A percentile compares a stretch with the other conserved stretches of the same genome.
These are phyloP conservation scores for Asobara japonica DNA, from an alignment of 1,140 invertebrate species.

Conservation along the genomic window DNA sequence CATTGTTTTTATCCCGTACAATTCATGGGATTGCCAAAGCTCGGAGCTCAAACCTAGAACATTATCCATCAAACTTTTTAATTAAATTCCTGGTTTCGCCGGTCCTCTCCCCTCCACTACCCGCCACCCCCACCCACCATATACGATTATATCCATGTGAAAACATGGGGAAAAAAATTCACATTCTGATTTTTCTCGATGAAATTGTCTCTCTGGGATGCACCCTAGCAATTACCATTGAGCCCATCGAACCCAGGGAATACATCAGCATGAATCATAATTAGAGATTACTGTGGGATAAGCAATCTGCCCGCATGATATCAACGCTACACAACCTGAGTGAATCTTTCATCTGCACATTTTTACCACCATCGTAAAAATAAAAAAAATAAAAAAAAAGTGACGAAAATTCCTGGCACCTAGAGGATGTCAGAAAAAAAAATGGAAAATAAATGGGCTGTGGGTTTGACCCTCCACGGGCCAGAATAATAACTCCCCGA, in stretches of 20 bases:
- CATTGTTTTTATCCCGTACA: too few relatives aligned
- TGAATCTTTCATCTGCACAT: background rate
- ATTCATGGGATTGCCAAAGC: background rate
- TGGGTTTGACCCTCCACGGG: too few relatives aligned
- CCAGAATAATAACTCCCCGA: too few relatives aligned
- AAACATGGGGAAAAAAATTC: slow-evolving; percentile 1
- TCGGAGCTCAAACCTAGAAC: background rate
- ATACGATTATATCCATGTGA: background rate
- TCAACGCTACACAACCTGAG: background rate
- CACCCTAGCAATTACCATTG: background rate
- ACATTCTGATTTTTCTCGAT: slow-evolving; percentile 1
- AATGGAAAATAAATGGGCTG: too few relatives aligned
- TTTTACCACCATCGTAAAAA: too few relatives aligned
- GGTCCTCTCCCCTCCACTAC: background rate
- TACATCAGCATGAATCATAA: slow-evolving; percentile 24
- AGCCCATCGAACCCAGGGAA: background rate
- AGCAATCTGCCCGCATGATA: slow-evolving; percentile 18
- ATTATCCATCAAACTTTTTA: slow-evolving; percentile 11
- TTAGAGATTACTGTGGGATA: slow-evolving; percentile 23
- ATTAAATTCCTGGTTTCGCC: slow-evolving; percentile 6
- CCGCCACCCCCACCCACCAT: too few relatives aligned
- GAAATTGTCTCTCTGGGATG: slow-evolving; percentile 10
- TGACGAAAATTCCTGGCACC: too few relatives aligned
- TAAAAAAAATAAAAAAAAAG: too few relatives aligned
- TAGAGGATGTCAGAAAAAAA: too few relatives aligned